Base-by-base conservation (phyloP, 1,140 invertebrate species). In the Arctopsyche grandis region DNA sequence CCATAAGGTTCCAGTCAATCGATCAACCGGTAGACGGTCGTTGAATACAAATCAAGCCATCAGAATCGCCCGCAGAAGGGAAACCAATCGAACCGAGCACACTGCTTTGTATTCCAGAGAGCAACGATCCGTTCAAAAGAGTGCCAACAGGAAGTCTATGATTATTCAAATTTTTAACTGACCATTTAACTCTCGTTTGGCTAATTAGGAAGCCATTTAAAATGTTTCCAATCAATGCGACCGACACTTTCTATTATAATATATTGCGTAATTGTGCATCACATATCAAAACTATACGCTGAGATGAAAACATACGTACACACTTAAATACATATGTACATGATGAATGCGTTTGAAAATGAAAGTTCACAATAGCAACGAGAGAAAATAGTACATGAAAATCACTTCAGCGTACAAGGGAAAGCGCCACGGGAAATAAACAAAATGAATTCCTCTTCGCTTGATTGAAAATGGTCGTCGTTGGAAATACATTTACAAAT, bases 351-450 rank as follows among this genome's bases (percentile, higher is more conserved):
- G 1, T 38, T 38, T 38, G 1, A 7, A 38, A 38, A 38, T 38
- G 29, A 38, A 38, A 38, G 29, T 38, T 38, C 29, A 60, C 56
- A 60, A 60, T 60, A 5, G 16, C 0, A 19, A 19, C 9, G 16
- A 19, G 16, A 19, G 21, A 60, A 60, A 21, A 60, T 1, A 69
- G 0, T 69, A 66, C 21, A 22, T 21, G 24, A 26, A 66, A 56
- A 66, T 69, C 22, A 29, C 26, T 69, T 69, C 10, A 29, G 29
- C 22, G 22, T 14, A 24, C 24, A 69, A 69, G 44, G 44, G 14
- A 46, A 70, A 19, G 76, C 46, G 66, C 76, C 76, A 78, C 60
- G 63, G 76, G 66, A 78, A 78, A 78, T 78, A 78, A 38, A 70
- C 63, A 26, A 78, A 70, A 66, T 78, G 76, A 78, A 70, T 19